Evolutionary conservation across 2,797 vertebrate species (phyloP).

Genomic region (Enteromius mattozi): DNA sequence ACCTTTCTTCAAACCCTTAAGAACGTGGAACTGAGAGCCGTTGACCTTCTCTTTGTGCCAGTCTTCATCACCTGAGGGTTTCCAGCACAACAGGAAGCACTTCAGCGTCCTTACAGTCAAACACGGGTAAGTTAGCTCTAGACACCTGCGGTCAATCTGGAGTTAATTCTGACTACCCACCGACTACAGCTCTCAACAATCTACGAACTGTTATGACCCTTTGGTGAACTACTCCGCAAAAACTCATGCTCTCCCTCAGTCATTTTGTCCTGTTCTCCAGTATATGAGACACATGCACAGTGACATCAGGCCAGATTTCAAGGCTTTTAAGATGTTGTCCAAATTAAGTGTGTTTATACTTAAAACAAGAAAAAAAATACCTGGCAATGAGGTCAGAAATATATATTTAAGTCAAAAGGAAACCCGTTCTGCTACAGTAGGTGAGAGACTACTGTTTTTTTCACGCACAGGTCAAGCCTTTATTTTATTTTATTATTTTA

Average conservation of each 20-base stretch:
- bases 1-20: slow-evolving; percentile 93
- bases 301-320: neutral
- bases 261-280: neutral
- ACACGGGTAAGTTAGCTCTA: neutral
- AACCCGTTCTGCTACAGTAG: neutral
- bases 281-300: neutral
- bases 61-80: slow-evolving; percentile 92
- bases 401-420: neutral
- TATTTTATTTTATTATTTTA: no score
- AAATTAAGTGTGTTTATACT: neutral
- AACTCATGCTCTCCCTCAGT: neutral
- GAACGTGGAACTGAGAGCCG: slow-evolving; percentile 89
- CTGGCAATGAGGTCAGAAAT: neutral
- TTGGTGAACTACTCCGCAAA: neutral
- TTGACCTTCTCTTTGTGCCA: slow-evolving; percentile 93
- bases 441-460: no score
- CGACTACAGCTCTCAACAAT: neutral
- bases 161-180: neutral
- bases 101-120: slow-evolving; percentile 39
- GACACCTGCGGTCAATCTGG: neutral
- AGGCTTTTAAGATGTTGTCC: neutral
- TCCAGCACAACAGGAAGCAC: slow-evolving; percentile 79
- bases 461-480: no score
- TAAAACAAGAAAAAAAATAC: neutral
- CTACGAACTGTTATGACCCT: neutral